A percentile compares a stretch with the other conserved stretches of the same genome.
Evolutionary conservation across 2,797 vertebrate genomes (phyloP).

Genomic region (Eulemur albifrons): DNA sequence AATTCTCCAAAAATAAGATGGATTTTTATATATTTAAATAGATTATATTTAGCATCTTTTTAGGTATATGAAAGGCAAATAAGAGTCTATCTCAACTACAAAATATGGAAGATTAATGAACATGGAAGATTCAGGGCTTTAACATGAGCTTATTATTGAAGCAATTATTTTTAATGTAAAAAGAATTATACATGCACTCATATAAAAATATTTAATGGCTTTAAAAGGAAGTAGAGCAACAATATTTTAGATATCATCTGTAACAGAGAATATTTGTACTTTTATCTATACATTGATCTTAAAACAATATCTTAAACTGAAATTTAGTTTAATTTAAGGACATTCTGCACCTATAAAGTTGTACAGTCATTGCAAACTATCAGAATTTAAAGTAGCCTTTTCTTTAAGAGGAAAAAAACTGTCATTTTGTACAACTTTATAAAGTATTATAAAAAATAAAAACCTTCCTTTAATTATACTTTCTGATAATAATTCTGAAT

Average conservation of each 20-base stretch:
- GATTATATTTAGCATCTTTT: background rate
- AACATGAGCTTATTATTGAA: background rate
- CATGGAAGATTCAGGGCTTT: background rate
- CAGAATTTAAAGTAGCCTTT: background rate
- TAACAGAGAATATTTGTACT: background rate
- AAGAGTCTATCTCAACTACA: background rate
- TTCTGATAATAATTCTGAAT: background rate
- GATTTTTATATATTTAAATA: background rate
- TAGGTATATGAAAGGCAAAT: background rate
- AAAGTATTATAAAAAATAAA: conserved; percentile 3
- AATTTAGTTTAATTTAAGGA: background rate
- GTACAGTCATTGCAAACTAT: background rate
- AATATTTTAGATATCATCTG: background rate
- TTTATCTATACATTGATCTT: background rate
- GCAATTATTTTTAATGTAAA: background rate
- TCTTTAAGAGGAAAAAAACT: background rate
- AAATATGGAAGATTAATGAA: background rate
- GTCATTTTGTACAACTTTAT: background rate
- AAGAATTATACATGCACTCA: background rate
- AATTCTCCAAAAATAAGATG: background rate
- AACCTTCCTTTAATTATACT: background rate
- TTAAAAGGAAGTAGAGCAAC: background rate
- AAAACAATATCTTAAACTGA: background rate
- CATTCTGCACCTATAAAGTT: background rate
- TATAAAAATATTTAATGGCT: background rate